Percentiles rank a stretch among this genome's conserved stretches.
Conservation (phyloP, 2,113 vertebrate genomes). For the Mormoops blainvillei region DNA sequence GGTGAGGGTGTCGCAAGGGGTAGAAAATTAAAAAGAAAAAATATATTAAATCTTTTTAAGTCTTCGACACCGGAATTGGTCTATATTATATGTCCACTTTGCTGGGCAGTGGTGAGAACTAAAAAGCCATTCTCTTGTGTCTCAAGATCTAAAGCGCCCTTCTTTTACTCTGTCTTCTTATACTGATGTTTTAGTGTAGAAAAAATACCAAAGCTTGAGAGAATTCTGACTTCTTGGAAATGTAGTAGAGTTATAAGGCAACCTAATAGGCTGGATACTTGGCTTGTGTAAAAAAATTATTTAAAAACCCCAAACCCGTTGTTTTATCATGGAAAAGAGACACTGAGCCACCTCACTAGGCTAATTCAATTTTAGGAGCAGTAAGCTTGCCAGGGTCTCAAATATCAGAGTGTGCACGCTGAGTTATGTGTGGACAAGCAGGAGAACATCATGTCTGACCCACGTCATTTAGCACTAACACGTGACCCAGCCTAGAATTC, state of each 20-base stretch:
- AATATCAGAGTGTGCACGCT: slow-evolving; percentile 48
- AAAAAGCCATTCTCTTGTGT: not conserved
- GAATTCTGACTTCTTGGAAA: not conserved
- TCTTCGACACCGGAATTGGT: not conserved
- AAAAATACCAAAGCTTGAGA: not conserved
- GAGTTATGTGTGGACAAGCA: slow-evolving; percentile 54
- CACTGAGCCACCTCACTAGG: slow-evolving; percentile 28
- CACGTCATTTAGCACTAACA: slow-evolving; percentile 49
- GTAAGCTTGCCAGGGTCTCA: slow-evolving; percentile 61
- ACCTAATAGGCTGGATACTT: not conserved
- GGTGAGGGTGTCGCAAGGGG: rapidly evolving
- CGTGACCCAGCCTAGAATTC: slow-evolving; percentile 38
- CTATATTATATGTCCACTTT: not conserved
- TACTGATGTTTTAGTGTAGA: not conserved
- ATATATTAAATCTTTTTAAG: not conserved
- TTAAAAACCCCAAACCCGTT: not conserved
- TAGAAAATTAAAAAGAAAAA: slow-evolving; percentile 11
- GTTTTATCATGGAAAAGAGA: slow-evolving; percentile 36
- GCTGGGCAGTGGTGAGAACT: not conserved
- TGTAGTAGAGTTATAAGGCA: not conserved
- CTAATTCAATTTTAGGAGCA: slow-evolving; percentile 65
- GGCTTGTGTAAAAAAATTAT: not conserved
- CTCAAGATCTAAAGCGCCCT: not conserved
- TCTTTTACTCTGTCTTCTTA: not conserved
- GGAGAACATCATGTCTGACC: slow-evolving; percentile 59